Conservation (phyloP, 1,140 invertebrate species). For the Temnothorax curvispinosus region DNA sequence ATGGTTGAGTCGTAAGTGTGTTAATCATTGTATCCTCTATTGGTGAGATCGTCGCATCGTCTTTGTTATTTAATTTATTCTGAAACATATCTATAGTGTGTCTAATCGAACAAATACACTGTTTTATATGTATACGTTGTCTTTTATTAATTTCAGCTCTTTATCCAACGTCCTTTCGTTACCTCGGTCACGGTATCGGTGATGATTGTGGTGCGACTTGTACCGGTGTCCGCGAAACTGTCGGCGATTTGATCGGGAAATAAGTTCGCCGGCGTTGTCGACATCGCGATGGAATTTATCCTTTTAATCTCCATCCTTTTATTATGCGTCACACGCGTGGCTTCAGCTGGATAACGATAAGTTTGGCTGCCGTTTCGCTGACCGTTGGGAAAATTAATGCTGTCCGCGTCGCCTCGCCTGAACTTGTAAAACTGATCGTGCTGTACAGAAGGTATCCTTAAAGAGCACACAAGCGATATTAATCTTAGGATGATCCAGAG, state of each 20-base stretch:
- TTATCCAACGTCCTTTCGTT: neutral
- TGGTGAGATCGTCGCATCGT: neutral
- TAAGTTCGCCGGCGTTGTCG: neutral
- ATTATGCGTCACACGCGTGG: neutral
- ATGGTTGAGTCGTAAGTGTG: neutral
- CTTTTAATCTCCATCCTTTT: neutral
- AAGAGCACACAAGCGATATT: conserved; percentile 5
- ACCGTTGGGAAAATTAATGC: neutral
- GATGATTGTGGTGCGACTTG: neutral
- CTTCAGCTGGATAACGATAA: neutral
- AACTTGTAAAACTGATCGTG: conserved; percentile 60
- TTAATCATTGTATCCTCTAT: conserved; percentile 21
- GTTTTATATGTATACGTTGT: neutral
- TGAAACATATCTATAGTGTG: conserved; percentile 13
- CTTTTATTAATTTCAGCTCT: neutral
- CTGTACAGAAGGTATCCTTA: conserved; percentile 60
- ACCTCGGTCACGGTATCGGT: neutral
- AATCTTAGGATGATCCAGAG: neutral
- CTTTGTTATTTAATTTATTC: conserved; percentile 34
- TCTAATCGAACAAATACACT: neutral
- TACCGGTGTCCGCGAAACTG: neutral
- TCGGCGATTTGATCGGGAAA: conserved; percentile 14
- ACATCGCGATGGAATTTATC: neutral
- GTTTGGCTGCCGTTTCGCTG: conserved; percentile 4
- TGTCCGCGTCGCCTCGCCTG: neutral